phyloP scores from a whole-genome alignment of 2,888 invertebrate species.

The Caenorhabditis plicata region DNA sequence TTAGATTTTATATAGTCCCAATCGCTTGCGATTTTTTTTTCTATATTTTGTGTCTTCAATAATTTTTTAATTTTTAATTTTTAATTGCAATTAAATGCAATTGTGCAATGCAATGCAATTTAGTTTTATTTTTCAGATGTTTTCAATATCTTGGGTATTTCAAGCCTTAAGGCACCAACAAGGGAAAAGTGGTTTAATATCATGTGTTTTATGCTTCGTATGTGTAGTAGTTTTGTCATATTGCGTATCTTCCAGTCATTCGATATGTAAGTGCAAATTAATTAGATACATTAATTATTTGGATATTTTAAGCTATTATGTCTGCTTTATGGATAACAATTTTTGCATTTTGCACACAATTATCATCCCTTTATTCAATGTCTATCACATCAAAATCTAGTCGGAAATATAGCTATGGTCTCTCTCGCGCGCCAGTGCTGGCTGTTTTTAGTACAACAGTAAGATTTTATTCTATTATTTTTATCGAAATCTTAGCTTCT shows the following conservation, averaged over 20 bases:
- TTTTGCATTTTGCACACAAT: conserved; percentile 43
- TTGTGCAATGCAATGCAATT: too few relatives aligned
- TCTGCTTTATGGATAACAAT: conserved; percentile 44
- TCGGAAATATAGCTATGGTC: conserved; percentile 45
- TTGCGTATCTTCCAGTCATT: conserved; percentile 47
- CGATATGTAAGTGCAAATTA: conserved; percentile 29
- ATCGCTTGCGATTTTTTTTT: not conserved
- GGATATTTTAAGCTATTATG: conserved; percentile 34
- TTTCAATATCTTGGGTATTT: conserved; percentile 37
- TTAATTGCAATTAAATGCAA: too few relatives aligned
- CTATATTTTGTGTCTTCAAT: not conserved
- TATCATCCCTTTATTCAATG: conserved; percentile 49
- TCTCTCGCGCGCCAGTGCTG: conserved; percentile 46
- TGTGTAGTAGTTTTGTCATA: conserved; percentile 36
- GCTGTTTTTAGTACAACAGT: conserved; percentile 47
- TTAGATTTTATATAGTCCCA: conserved; percentile 1
- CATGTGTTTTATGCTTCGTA: conserved; percentile 33
- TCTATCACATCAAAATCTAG: conserved; percentile 41
- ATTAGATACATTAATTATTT: not conserved
- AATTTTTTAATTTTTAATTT: not conserved
- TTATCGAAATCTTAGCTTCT: too few relatives aligned
- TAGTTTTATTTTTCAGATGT: conserved; percentile 34
- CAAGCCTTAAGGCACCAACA: conserved; percentile 37
- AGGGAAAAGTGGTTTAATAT: conserved; percentile 34
- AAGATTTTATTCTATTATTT: not conserved